Evolutionary conservation across 2,113 vertebrate genomes (phyloP), one percentile per base, ranked within the genome.

Genomic region (Cryptotis parvus): DNA sequence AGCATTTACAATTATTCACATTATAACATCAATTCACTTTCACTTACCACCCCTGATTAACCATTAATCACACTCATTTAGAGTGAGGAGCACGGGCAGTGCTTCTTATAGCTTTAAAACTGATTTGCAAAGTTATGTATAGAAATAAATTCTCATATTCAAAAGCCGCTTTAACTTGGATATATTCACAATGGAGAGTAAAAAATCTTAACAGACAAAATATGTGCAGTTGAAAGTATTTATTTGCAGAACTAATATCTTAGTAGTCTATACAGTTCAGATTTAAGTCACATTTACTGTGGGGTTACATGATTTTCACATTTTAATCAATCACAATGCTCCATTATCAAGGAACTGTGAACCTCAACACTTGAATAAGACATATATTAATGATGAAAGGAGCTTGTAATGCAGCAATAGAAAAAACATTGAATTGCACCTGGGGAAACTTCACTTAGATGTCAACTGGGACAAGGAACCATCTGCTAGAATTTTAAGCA

Each of bases 41-140:
- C 85, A 90, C 92, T 90, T 95, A 96, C 37, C 41, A 73, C 39
- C 96, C 96, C 91, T 95, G 95, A 96, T 96, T 93, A 97, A 96
- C 95, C 91, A 95, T 91, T 93, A 96, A 96, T 96, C 95, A 94
- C 12, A 95, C 92, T 93, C 93, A 79, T 65, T 95, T 95, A 78
- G 89, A 85, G 87, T 33, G 4, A 43, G 20, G 20, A 80, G 37
- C 27, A 87, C 58, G 96, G 94, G 74, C 8, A 85, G 94, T 76
- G 66, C 68, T 94, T 86, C 61, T 81, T 78, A 92, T 9, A 31
- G 72, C 37, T 82, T 95, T 84, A 20, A 87, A 94, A 83, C 75
- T 69, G 31, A 90, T 76, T 61, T 74, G 8, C 29, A 78, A 91
- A 90, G 29, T 31, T 75, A 29, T 14, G 7, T 31, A 52, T 33